Base-by-base conservation (phyloP, 2,888 invertebrate species). In the Ganaspis brasiliensis region DNA sequence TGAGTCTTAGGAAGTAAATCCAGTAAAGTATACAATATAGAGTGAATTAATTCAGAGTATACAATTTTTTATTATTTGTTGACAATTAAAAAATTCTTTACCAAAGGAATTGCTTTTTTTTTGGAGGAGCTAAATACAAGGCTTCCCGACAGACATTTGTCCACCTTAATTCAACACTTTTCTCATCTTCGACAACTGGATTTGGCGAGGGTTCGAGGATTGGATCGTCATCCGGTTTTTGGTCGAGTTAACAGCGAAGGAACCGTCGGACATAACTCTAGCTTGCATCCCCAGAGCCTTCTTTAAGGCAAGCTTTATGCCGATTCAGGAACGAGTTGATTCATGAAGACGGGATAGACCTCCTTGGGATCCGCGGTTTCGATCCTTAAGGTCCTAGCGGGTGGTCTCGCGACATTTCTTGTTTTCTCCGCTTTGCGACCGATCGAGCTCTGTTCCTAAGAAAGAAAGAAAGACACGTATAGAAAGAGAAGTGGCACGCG, bases 321-420 rank as follows among this genome's bases (percentile, higher is more conserved):
- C 90, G 90, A 90, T 90, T 89, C 87, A 88, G 87, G 88, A 87
- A 76, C 79, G 79, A 79, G 88, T 91, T 91, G 91, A 91, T 91
- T 91, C 91, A 91, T 91, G 91, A 90, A 91, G 91, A 91, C 88
- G 89, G 88, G 88, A 87, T 85, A 88, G 91, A 91, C 91, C 91
- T 91, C 91, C 91, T 90, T 87, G 89, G 87, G 90, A 88, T 89
- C 87, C 87, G 88, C 87, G 87, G 87, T 87, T 84, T 85, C 82
- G 80, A 82, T 84, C 84, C 83, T 87, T 88, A 88, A 88, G 89
- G 88, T 84, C 88, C 87, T 87, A 85, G 90, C 91, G 91, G 91
- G 91, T 91, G 91, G 91, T 91, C 91, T 86, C 86, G 85, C 88
- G 87, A 85, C 87, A 91, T 91, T 91, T 91, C 91, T 91, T 91